These are phyloP conservation scores for Drosophila subquinaria DNA, from an alignment of 2,888 invertebrate genomes.

Conservation along the genomic window DNA sequence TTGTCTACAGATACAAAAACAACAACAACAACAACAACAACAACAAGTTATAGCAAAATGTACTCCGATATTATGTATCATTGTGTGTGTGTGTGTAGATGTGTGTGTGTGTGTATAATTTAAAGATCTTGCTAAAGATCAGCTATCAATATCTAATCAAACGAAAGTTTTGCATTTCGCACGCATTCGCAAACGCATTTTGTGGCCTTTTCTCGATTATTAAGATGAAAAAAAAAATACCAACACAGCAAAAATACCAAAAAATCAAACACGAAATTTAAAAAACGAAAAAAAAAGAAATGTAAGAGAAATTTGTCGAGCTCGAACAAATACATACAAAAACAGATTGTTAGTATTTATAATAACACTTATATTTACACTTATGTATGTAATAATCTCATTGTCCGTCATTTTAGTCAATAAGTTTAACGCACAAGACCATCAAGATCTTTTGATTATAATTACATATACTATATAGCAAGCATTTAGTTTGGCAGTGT, in stretches of 20 bases:
- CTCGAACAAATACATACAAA: not conserved
- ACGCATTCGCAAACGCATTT: constrained; percentile 71
- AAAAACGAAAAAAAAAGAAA: not conserved
- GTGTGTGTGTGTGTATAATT: constrained; percentile 25
- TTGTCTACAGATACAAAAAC: constrained; percentile 19
- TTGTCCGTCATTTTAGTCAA: constrained; percentile 40
- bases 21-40: not conserved
- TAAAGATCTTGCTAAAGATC: constrained; percentile 10
- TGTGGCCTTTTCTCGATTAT: constrained; percentile 73
- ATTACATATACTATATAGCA: not conserved
- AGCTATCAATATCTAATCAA: constrained; percentile 16
- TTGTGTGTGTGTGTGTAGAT: constrained; percentile 34
- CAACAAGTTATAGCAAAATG: constrained; percentile 68
- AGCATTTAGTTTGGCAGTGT: constrained; percentile 16
- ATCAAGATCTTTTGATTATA: constrained; percentile 12
- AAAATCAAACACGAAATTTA: constrained; percentile 2
- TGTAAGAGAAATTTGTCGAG: constrained; percentile 17
- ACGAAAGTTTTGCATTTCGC: constrained; percentile 62
- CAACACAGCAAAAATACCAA: constrained; percentile 23
- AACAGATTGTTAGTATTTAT: constrained; percentile 29
- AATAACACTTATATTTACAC: constrained; percentile 39
- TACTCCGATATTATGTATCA: constrained; percentile 73
- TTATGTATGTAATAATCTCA: constrained; percentile 10
- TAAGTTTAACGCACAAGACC: constrained; percentile 49
- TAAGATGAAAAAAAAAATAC: constrained; percentile 37